Base-by-base conservation (phyloP, 2,113 vertebrate genomes). In the Callaeas wilsoni region DNA sequence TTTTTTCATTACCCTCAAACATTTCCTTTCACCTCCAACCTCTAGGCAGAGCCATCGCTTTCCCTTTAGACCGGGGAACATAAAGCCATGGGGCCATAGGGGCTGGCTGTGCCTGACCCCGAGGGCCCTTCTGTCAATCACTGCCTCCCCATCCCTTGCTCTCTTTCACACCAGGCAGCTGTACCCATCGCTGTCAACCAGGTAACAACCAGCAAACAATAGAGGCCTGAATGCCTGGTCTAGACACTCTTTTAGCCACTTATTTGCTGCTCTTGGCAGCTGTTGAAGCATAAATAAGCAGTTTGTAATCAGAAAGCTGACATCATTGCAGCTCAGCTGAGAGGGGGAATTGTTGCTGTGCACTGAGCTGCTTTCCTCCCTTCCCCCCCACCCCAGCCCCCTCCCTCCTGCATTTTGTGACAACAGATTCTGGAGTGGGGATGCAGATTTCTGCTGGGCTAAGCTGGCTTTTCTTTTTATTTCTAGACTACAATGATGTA, bases 171-270 rank as follows among this genome's bases (percentile, higher is more conserved):
- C 97, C 97, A 98, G 98, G 98, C 98, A 98, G 98, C 98, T 98
- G 98, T 98, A 98, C 98, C 98, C 98, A 98, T 98, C 97, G 98
- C 98, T 98, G 98, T 98, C 98, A 98, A 98, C 98, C 98, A 98
- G 98, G 98, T 98, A 98, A 98, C 98, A 98, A 98, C 98, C 97
- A 95, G 96, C 98, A 98, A 98, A 98, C 98, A 98, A 98, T 98
- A 97, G 98, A 96, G 98, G 98, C 97, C 98, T 98, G 98, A 98
- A 98, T 98, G 98, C 98, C 98, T 98, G 98, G 98, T 98, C 98
- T 98, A 98, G 98, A 98, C 98, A 98, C 98, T 98, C 98, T 98
- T 98, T 98, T 98, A 98, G 98, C 98, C 98, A 98, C 98, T 98
- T 98, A 98, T 98, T 98, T 98, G 98, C 98, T 98, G 98, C 98